phyloP scores from a whole-genome alignment of 2,888 invertebrate genomes.

The Clusia tigrina region DNA sequence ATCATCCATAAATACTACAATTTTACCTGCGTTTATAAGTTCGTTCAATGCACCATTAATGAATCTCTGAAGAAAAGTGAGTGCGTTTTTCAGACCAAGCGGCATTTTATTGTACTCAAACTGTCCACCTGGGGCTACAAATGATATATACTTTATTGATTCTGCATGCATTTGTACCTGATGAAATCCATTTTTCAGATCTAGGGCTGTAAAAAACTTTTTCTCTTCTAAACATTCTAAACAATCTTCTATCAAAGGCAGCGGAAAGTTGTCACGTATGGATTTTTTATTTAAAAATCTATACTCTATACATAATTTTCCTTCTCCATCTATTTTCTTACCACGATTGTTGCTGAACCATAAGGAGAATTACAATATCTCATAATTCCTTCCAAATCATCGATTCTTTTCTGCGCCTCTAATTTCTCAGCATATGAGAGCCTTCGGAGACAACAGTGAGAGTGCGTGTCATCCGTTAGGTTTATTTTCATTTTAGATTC shows the following conservation, averaged over 20 bases:
- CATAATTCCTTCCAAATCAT: conserved; percentile 30
- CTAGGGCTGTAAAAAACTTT: background rate
- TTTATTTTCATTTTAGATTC: conserved; percentile 26
- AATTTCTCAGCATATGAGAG: conserved; percentile 21
- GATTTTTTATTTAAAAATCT: conserved; percentile 33
- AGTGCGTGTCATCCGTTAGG: conserved; percentile 21
- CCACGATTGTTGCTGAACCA: conserved; percentile 34
- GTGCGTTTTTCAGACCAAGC: conserved; percentile 21
- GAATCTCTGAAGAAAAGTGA: conserved; percentile 7
- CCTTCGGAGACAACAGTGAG: conserved; percentile 23
- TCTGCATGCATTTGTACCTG: conserved; percentile 19
- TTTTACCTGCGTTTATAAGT: background rate
- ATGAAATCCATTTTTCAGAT: conserved; percentile 15
- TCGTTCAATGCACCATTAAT: background rate
- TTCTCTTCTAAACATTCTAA: background rate
- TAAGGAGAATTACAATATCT: conserved; percentile 31
- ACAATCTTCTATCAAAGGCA: conserved; percentile 34
- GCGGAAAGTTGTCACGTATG: conserved; percentile 30
- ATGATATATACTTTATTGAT: conserved; percentile 22
- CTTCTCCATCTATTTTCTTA: conserved; percentile 32
- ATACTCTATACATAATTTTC: conserved; percentile 35
- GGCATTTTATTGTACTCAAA: conserved; percentile 19
- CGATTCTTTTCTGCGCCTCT: conserved; percentile 21
- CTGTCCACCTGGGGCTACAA: conserved; percentile 9
- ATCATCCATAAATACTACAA: conserved; percentile 29